Evolutionary conservation across 2,888 invertebrate genomes (phyloP), one percentile per base, ranked within the genome.

Genomic region (Malthinus seriepunctatus): DNA sequence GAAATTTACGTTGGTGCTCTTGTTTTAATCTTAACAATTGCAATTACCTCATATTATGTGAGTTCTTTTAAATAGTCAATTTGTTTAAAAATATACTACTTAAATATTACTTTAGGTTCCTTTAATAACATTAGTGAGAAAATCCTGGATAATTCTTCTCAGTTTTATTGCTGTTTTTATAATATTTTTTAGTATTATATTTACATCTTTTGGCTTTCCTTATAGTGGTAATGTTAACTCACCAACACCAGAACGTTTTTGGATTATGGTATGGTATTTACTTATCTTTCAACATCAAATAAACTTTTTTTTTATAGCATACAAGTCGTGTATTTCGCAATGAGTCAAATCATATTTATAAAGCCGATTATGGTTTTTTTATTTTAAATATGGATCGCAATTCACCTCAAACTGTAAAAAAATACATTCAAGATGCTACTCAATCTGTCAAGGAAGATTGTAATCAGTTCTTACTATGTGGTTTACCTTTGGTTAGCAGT

Each of bases 191-290:
- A 74, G 82, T 73, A 76, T 88, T 37, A 76, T 84, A 59, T 79
- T 85, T 52, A 87, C 88, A 33, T 84, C 85, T 48, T 77, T 88
- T 53, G 88, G 89, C 39, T 87, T 87, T 74, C 88, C 91, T 0
- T 93, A 90, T 78, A 84, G 84, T 66, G 84, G 83, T 12, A 81
- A 85, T 70, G 72, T 77, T 2, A 67, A 75, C 4, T 76, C 80
- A 33, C 87, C 87, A 3, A 81, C 86, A 32, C 88, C 90, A 47
- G 88, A 91, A 80, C 82, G 93, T 63, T 83, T 87, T 55, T 73
- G 72, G 72, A 70, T 76, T 49, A 69, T 69, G 64, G 78, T 76
- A 68, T 69, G 73, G 67, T 15, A 6, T 15, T n/a, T 1, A n/a
- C n/a, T n/a, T 15, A 15, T 4, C 8, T 15, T 42, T 42, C 9